A percentile compares a stretch with the other conserved stretches of the same genome.
Evolutionary conservation across 2,888 invertebrate genomes (phyloP).

Genomic region (Oligia latruncula): DNA sequence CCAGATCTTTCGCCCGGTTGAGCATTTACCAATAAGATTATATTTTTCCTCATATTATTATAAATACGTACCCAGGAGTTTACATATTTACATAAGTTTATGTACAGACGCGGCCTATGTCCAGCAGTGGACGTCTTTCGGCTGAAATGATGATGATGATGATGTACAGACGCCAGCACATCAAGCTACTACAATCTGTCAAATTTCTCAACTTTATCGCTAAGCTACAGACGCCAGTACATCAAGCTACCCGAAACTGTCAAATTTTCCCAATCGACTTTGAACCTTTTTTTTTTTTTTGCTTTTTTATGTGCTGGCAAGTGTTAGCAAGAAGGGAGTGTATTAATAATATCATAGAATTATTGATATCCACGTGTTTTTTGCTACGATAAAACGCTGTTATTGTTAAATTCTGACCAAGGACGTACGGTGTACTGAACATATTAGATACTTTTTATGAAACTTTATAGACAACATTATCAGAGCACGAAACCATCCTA

Average conservation of each 20-base stretch:
- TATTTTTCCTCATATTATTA: not conserved
- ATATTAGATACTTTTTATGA: not conserved
- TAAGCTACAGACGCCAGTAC: too few relatives aligned
- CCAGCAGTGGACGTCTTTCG: too few relatives aligned
- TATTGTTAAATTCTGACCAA: not conserved
- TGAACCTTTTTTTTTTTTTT: too few relatives aligned
- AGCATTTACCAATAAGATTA: not conserved
- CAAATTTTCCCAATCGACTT: too few relatives aligned
- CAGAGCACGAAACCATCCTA: constrained; percentile 20
- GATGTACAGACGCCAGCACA: too few relatives aligned
- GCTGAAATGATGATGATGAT: too few relatives aligned
- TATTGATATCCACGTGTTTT: not conserved
- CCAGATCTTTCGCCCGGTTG: not conserved
- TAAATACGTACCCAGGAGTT: not conserved
- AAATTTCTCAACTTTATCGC: too few relatives aligned
- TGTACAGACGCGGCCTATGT: too few relatives aligned
- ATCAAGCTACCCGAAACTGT: too few relatives aligned
- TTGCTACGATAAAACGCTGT: not conserved
- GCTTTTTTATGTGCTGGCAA: too few relatives aligned
- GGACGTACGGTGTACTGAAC: not conserved
- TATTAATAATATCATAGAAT: not conserved
- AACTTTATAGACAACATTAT: not conserved
- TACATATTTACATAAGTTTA: not conserved
- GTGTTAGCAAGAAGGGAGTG: not conserved
- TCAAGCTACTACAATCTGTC: too few relatives aligned